Evolutionary conservation across 2,888 invertebrate species (phyloP).

Genomic region (Drosophila barbarae): DNA sequence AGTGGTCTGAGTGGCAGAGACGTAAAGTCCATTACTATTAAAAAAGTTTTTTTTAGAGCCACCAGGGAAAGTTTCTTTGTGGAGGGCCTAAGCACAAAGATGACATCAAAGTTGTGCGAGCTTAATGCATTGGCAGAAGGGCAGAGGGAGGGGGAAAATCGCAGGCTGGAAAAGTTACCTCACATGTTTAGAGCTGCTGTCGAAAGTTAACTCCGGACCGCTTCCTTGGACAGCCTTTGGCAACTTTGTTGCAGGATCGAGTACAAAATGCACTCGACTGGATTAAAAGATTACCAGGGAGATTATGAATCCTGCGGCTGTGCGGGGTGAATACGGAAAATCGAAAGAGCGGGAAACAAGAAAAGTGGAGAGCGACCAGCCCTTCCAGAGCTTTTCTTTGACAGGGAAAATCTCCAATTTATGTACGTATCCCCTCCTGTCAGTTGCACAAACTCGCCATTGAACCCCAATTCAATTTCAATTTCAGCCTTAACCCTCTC

Average conservation of each 20-base stretch:
- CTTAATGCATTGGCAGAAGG: slow-evolving; percentile 58
- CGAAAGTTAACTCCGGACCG: slow-evolving; percentile 38
- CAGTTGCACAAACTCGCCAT: slow-evolving; percentile 27
- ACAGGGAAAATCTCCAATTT: slow-evolving; percentile 17
- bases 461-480: slow-evolving; percentile 57
- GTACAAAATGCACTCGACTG: slow-evolving; percentile 78
- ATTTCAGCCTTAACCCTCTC: slow-evolving; percentile 48
- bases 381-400: slow-evolving; percentile 34
- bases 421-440: slow-evolving; percentile 29
- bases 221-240: slow-evolving; percentile 41
- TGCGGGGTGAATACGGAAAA: neutral
- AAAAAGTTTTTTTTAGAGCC: slow-evolving; percentile 61
- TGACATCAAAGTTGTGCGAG: slow-evolving; percentile 72
- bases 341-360: neutral
- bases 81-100: slow-evolving; percentile 64
- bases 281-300: slow-evolving; percentile 78
- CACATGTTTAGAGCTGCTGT: slow-evolving; percentile 38
- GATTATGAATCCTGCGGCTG: slow-evolving; percentile 73
- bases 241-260: slow-evolving; percentile 77
- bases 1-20: slow-evolving; percentile 29
- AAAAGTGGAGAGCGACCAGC: slow-evolving; percentile 23
- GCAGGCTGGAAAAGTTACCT: slow-evolving; percentile 17
- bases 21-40: slow-evolving; percentile 71
- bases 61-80: slow-evolving; percentile 55
- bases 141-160: neutral